A percentile compares a stretch with the other conserved stretches of the same genome.
Conservation (phyloP, 2,888 invertebrate genomes). For the Polyommatus icarus region DNA sequence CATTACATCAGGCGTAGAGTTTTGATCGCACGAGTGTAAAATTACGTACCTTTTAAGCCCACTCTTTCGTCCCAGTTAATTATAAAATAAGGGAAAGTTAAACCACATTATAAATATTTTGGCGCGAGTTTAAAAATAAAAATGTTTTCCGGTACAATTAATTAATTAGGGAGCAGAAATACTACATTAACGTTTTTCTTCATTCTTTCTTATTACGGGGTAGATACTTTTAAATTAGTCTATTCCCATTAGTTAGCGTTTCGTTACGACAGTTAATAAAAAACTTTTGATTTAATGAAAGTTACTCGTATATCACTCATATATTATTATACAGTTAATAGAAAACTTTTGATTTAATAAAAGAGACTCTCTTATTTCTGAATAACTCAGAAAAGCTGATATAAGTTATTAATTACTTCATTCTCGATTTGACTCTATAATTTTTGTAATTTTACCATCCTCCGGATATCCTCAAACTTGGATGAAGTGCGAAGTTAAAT, state of each 20-base stretch:
- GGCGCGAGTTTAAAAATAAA: background rate
- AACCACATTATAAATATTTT: constrained; percentile 4
- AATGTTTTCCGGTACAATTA: background rate
- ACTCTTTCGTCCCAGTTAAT: constrained; percentile 6
- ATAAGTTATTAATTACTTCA: background rate
- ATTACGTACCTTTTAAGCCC: constrained; percentile 41
- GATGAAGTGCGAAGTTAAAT: constrained; percentile 11
- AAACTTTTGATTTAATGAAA: background rate
- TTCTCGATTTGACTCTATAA: background rate
- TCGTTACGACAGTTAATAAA: background rate
- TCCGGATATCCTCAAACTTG: background rate
- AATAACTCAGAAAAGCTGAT: background rate
- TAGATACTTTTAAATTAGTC: background rate
- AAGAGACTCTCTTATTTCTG: background rate
- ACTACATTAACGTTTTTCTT: background rate
- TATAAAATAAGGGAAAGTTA: constrained; percentile 12
- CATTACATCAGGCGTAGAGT: constrained; percentile 39
- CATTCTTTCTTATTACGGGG: background rate
- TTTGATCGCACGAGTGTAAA: constrained; percentile 45
- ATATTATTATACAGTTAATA: too few relatives aligned
- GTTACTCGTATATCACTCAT: background rate
- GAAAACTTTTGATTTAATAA: background rate
- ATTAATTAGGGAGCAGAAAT: background rate
- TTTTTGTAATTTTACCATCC: background rate
- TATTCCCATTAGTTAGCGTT: background rate